A percentile compares a stretch with the other conserved stretches of the same genome.
Evolutionary conservation across 2,888 invertebrate genomes (phyloP).

Genomic region (Oxyscelio sp.): DNA sequence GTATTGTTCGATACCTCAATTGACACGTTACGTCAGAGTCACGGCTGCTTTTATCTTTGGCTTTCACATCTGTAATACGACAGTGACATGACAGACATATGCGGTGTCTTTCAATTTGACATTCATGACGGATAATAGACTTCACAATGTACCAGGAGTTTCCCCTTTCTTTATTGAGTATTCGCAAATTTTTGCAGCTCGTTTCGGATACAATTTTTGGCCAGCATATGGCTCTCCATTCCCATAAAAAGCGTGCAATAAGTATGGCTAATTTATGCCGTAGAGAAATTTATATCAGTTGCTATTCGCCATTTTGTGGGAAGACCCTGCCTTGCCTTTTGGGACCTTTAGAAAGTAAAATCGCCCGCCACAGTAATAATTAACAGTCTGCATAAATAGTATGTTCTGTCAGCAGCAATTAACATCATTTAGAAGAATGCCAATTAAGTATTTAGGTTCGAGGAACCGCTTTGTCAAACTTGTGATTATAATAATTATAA

Average conservation of each 20-base stretch:
- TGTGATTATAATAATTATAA: constrained; percentile 41
- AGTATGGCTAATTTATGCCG: constrained; percentile 35
- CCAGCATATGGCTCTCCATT: constrained; percentile 10
- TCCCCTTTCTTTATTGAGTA: constrained; percentile 32
- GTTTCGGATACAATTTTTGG: constrained; percentile 33
- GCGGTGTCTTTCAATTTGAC: constrained; percentile 52
- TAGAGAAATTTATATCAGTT: constrained; percentile 45
- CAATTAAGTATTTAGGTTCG: constrained; percentile 60
- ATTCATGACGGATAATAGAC: constrained; percentile 60
- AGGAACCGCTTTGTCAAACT: constrained; percentile 21
- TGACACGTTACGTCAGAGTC: constrained; percentile 69
- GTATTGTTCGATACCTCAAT: constrained; percentile 66
- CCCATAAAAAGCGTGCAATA: constrained; percentile 14
- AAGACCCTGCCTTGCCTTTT: constrained; percentile 18
- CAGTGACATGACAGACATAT: constrained; percentile 65
- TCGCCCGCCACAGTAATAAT: constrained; percentile 45
- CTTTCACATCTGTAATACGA: constrained; percentile 72
- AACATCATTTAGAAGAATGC: constrained; percentile 48
- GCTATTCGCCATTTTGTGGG: constrained; percentile 19
- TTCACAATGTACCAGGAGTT: constrained; percentile 50
- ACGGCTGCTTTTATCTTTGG: constrained; percentile 58
- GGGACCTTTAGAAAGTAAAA: constrained; percentile 60
- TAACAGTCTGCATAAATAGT: constrained; percentile 61
- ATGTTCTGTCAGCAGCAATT: constrained; percentile 68
- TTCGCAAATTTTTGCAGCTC: constrained; percentile 5